Evolutionary conservation across 2,888 invertebrate genomes (phyloP), one percentile per base, ranked within the genome.

Genomic region (Polydrusus tereticollis): DNA sequence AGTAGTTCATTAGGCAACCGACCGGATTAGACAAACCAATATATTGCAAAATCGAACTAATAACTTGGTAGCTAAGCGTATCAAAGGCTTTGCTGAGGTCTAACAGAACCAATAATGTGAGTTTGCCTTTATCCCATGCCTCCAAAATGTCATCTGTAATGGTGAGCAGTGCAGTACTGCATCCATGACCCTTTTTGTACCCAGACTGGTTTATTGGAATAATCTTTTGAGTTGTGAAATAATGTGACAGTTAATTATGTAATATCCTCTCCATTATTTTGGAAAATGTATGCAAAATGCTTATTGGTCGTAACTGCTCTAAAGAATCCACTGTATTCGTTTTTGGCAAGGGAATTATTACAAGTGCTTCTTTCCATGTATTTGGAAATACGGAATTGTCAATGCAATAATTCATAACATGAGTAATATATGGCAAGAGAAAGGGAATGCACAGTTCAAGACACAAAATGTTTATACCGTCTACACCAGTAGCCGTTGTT

Each of bases 231-330:
- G n/a, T n/a, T 33, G 6, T 33, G 7, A 33, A 33, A 33, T 33
- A 33, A 33, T 33, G 33, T 33, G 33, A 3, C 33, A 62, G 72
- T 47, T 50, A 18, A 50, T 45, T 60, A 55, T 20, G 12, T n/a
- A 16, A 21, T 23, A 59, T n/a, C 18, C 36, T 18, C 12, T 58
- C n/a, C 52, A 52, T 5, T 20, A 3, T 45, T 45, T 18, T 18
- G 20, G 16, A 33, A 5, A 33, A 33, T 33, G 6, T 33, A 1
- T 1, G 33, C 33, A 33, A 33, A 3, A 33, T 33, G 33, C 2
- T 33, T 4, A 33, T 33, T 33, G 33, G 6, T 33, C 33, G 6
- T 33, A 33, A 33, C 33, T 33, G 6, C 6, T 10, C 2, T 33
- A 33, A 33, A 33, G 33, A 33, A 33, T 33, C 33, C 6, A 33